These are phyloP conservation scores for Eleginops maclovinus DNA, from an alignment of 2,113 vertebrate species.

Conservation along the genomic window DNA sequence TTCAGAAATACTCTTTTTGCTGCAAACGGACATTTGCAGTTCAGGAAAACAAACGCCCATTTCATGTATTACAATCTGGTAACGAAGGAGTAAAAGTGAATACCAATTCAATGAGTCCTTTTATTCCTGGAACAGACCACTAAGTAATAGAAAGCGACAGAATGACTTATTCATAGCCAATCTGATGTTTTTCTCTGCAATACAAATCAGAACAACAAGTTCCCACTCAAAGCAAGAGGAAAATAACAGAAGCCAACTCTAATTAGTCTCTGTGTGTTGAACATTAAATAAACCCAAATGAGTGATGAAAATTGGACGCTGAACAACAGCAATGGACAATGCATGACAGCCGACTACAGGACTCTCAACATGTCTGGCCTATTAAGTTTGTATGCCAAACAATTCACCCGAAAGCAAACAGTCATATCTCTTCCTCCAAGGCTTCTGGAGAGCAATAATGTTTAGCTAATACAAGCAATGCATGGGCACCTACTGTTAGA, in stretches of 20 bases:
- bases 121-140: conserved; percentile 21
- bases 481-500: not conserved
- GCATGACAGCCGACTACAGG: conserved; percentile 20
- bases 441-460: not conserved
- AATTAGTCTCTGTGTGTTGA: conserved; percentile 62
- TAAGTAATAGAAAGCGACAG: conserved; percentile 23
- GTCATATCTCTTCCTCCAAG: conserved; percentile 9
- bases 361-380: conserved; percentile 19
- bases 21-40: not conserved
- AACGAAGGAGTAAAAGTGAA: conserved; percentile 1
- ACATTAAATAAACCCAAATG: conserved; percentile 58
- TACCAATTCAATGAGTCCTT: conserved; percentile 24
- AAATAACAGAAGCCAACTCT: conserved; percentile 29
- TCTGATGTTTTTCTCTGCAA: conserved; percentile 37
- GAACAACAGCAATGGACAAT: conserved; percentile 22
- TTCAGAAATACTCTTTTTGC: conserved; percentile 16
- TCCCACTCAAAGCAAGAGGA: conserved; percentile 44
- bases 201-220: conserved; percentile 55
- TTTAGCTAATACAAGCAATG: not conserved
- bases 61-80: conserved; percentile 19
- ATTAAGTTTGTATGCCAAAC: conserved; percentile 9
- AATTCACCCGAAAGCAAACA: not conserved
- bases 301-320: conserved; percentile 42
- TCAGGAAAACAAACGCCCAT: conserved; percentile 11
- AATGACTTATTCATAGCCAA: conserved; percentile 55